phyloP scores from a whole-genome alignment of 1,140 invertebrate species.

The Drosophila nikananu region DNA sequence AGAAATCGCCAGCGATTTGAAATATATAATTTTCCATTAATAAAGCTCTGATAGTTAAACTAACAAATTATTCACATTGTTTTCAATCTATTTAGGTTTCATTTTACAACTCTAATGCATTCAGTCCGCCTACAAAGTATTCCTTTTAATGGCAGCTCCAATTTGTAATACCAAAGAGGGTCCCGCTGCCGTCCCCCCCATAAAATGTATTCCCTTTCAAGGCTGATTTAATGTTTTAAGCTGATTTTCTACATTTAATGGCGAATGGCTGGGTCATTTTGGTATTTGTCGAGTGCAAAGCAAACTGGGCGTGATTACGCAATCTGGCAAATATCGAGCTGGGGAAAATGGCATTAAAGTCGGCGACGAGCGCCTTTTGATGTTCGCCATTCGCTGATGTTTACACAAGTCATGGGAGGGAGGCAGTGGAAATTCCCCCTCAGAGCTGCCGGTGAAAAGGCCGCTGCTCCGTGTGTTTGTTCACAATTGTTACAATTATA shows the following conservation, averaged over 20 bases:
- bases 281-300: not conserved
- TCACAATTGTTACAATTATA: conserved; percentile 63
- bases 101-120: not conserved
- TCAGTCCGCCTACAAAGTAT: not conserved
- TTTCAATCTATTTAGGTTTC: too few species aligned
- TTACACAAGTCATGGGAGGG: conserved; percentile 44
- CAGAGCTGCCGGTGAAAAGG: conserved; percentile 30
- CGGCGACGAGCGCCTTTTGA: conserved; percentile 46
- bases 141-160: not conserved
- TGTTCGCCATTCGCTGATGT: conserved; percentile 44
- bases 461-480: conserved; percentile 31
- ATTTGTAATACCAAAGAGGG: not conserved
- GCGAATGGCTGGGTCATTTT: conserved; percentile 5
- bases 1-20: too few species aligned
- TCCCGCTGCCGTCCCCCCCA: not conserved
- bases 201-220: conserved; percentile 11
- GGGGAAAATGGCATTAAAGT: conserved; percentile 53
- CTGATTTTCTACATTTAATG: conserved; percentile 9
- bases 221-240: conserved; percentile 11
- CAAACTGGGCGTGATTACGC: conserved; percentile 12
- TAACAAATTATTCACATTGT: too few species aligned
- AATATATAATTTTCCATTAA: too few species aligned
- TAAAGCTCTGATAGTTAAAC: not conserved
- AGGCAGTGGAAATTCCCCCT: conserved; percentile 14
- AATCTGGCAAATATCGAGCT: conserved; percentile 18